Conservation (phyloP, 2,888 invertebrate species). For the Apotomis turbidana region DNA sequence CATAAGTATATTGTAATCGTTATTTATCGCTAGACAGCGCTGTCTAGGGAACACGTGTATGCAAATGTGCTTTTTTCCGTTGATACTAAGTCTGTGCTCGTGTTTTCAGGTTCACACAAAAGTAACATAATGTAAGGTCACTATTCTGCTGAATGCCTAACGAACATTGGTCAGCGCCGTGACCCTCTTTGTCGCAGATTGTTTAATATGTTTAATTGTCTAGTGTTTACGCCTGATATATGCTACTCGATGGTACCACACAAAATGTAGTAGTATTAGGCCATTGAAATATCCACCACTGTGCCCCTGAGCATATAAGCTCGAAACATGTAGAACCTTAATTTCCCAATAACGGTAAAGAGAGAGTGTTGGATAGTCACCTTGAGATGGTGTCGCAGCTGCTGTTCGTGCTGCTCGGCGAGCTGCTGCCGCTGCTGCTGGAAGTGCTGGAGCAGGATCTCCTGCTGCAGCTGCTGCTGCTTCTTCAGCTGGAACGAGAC, state of each 20-base stretch:
- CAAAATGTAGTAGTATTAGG: too few species aligned
- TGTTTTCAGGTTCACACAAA: not conserved
- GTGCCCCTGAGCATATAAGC: too few species aligned
- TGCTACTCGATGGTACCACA: too few species aligned
- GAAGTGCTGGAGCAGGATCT: slow-evolving; percentile 95
- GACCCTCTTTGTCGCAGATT: not conserved
- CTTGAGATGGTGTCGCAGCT: slow-evolving; percentile 94
- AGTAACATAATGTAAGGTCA: slow-evolving; percentile 1
- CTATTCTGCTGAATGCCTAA: slow-evolving; percentile 11
- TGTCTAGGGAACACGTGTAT: not conserved
- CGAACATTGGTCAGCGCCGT: slow-evolving; percentile 4
- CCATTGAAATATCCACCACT: too few species aligned
- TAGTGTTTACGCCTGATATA: too few species aligned
- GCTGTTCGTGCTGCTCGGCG: slow-evolving; percentile 95
- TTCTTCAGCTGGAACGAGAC: slow-evolving; percentile 91
- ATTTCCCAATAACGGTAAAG: not conserved
- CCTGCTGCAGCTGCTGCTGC: slow-evolving; percentile 96
- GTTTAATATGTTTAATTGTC: too few species aligned
- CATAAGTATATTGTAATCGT: too few species aligned
- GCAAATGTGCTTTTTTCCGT: not conserved
- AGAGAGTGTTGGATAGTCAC: slow-evolving; percentile 70
- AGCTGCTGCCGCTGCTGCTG: slow-evolving; percentile 96
- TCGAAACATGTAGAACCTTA: too few species aligned
- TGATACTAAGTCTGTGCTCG: too few species aligned
- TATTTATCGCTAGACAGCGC: too few species aligned